Percentiles rank a stretch among this genome's conserved stretches.
Evolutionary conservation across 2,888 invertebrate species (phyloP).

Genomic region (Ellobium chinense): DNA sequence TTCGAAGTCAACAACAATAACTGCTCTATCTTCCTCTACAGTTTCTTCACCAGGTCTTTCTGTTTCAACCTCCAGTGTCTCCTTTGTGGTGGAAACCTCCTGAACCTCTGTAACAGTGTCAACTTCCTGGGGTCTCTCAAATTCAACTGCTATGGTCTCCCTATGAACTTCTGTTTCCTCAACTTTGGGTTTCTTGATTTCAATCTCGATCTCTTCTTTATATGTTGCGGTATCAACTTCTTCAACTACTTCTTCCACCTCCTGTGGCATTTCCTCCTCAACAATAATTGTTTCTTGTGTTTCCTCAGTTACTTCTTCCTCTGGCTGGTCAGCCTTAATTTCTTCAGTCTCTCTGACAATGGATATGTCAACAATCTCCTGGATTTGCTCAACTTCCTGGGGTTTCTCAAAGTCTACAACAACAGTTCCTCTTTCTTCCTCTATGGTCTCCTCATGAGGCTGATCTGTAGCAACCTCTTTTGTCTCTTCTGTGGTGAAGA

Average conservation of each 20-base stretch:
- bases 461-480: constrained; percentile 47
- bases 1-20: constrained; percentile 16
- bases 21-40: constrained; percentile 55
- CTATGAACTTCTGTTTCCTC: constrained; percentile 4
- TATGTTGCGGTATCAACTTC: constrained; percentile 31
- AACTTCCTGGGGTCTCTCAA: constrained; percentile 44
- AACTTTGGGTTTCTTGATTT: constrained; percentile 29
- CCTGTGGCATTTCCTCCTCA: constrained; percentile 49
- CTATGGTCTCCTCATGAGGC: constrained; percentile 53
- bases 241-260: constrained; percentile 47
- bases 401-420: constrained; percentile 46
- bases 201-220: constrained; percentile 37
- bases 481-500: constrained; percentile 43
- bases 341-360: constrained; percentile 33
- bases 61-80: constrained; percentile 15
- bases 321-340: constrained; percentile 48
- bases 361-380: constrained; percentile 16
- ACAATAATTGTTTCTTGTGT: constrained; percentile 42
- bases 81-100: constrained; percentile 39
- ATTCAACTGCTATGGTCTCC: constrained; percentile 37
- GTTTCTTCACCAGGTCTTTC: constrained; percentile 53
- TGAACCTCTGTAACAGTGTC: constrained; percentile 49
- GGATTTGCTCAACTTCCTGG: constrained; percentile 43
- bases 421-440: constrained; percentile 52
- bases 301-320: constrained; percentile 42